A percentile compares a stretch with the other conserved stretches of the same genome.
These are phyloP conservation scores for Propithecus perrieri DNA, from an alignment of 2,797 vertebrate genomes.

Conservation along the genomic window DNA sequence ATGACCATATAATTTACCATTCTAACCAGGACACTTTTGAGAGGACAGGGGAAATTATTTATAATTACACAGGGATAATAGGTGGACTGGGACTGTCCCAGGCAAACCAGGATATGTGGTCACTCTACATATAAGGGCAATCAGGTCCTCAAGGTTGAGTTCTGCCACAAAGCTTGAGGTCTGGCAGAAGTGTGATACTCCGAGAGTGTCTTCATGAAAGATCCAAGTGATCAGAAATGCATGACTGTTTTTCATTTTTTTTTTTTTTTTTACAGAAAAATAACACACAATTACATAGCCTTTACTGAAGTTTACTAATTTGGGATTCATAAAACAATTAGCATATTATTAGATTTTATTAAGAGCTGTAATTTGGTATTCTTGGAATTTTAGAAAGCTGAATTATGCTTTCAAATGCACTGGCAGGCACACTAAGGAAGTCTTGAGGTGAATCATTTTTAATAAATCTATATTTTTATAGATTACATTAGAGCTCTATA, in stretches of 20 bases:
- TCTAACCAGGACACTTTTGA: not conserved
- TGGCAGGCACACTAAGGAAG: not conserved
- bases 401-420: constrained; percentile 43
- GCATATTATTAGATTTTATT: constrained; percentile 8
- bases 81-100: not conserved
- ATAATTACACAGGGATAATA: constrained; percentile 32
- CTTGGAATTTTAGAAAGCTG: constrained; percentile 39
- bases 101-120: not conserved
- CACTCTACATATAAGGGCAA: not conserved
- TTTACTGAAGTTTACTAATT: constrained; percentile 16
- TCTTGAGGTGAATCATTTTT: not conserved
- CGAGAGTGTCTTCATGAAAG: not conserved
- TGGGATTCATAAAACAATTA: constrained; percentile 32
- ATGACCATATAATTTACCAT: not conserved
- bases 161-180: not conserved
- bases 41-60: not conserved
- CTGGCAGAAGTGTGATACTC: not conserved
- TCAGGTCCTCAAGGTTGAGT: not conserved
- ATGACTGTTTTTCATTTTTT: not conserved
- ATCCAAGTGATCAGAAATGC: not conserved
- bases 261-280: not conserved
- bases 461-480: constrained; percentile 34
- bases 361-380: not conserved
- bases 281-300: not conserved
- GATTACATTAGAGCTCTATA: not conserved